Base-by-base conservation (phyloP, 2,797 vertebrate species). In the Uromys caudimaculatus region DNA sequence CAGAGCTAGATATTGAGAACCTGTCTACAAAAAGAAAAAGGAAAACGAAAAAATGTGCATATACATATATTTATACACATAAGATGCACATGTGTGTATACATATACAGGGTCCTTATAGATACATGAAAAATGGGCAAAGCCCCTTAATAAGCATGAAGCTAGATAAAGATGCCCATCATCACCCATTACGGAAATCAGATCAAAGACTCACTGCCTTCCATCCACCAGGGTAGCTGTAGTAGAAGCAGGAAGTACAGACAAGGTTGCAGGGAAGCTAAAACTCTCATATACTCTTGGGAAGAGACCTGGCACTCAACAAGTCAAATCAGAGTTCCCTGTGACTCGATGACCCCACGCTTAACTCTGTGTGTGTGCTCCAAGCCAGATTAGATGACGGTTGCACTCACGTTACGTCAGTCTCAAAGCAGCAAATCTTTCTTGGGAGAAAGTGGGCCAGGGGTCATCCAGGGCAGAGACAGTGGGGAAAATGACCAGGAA, bases 41-140 rank as follows among this genome's bases (percentile, higher is more conserved):
- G 27, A 62, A 29, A 17, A 17, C 16, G 35, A 67, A 67, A 35
- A 67, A 67, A 67, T 44, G 6, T 44, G 6, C 44, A 44, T 44
- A 44, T 44, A 44, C 44, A 44, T 44, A 44, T 44, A 44, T 44
- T 44, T 44, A 44, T 44, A 44, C 44, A 44, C 44, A 44, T 44
- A 44, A 3, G 44, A 44, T 44, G 44, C 44, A 44, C 44, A 44
- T 44, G 44, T 44, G 44, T 44, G 44, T 44, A 44, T 44, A 44
- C 44, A 44, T 44, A n/a, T 13, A 50, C 35, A 52, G 60, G 50
- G n/a, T 56, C 62, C 13, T 88, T 56, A 79, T 38, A n/a, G 38
- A 79, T 81, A 86, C 47, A 58, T 73, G 47, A 81, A 88, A 94
- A 96, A 89, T 19, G 47, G 41, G 73, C 24, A 77, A 94, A 95